Evolutionary conservation across 2,113 vertebrate species (phyloP).

Genomic region (Mobula hypostoma): DNA sequence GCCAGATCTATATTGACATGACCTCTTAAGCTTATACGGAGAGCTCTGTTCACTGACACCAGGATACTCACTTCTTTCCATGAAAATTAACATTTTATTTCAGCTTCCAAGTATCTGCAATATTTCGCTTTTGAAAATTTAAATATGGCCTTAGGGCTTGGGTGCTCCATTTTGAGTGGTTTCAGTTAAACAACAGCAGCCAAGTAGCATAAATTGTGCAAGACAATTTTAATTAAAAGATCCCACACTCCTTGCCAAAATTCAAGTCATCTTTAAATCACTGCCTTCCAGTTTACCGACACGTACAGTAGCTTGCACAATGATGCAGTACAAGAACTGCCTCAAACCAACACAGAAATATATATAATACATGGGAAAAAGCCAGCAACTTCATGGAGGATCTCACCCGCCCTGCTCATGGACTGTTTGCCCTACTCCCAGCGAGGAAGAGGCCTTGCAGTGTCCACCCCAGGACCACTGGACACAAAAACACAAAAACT

Average conservation of each 20-base stretch:
- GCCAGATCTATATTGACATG: not conserved
- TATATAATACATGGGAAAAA: no score
- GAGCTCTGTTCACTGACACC: not conserved
- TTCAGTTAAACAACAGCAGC: not conserved
- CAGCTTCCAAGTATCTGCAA: no score
- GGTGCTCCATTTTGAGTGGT: not conserved
- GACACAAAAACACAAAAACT: no score
- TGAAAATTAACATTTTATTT: no score
- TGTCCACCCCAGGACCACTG: no score
- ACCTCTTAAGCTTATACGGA: not conserved
- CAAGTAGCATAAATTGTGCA: not conserved
- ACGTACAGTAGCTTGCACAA: not conserved
- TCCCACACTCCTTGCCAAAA: not conserved
- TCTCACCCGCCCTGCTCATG: no score
- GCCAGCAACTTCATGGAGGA: no score
- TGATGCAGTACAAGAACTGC: not conserved
- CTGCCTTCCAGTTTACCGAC: not conserved
- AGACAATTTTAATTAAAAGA: not conserved
- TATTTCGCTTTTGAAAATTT: not conserved
- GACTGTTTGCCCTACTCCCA: no score
- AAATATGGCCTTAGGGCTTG: not conserved
- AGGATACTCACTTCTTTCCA: not conserved
- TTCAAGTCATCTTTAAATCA: not conserved
- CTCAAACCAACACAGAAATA: not conserved
- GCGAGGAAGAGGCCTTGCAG: no score